These are phyloP conservation scores for cat (Felis catus) DNA, from an alignment of 2,113 vertebrate species.

Conservation along the genomic window F.catus_Fca126_mat1.0 CM031411.1:113090001-113090500, in stretches of 20 bases:
- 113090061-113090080: not conserved
- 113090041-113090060: conserved; percentile 56
- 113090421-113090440: not conserved
- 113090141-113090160: conserved; percentile 44
- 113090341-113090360: not conserved
- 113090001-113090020: not conserved
- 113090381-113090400: not conserved
- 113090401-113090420: conserved; percentile 20
- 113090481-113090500: not conserved
- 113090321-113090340: conserved; percentile 36
- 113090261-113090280: not conserved
- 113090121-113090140: not conserved
- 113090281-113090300: not conserved
- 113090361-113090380: not conserved
- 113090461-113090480: conserved; percentile 33
- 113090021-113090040: not conserved
- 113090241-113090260: not conserved
- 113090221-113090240: not conserved
- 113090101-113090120: not conserved
- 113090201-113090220: not conserved
- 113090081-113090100: conserved; percentile 18
- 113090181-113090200: not conserved
- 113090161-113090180: not conserved
- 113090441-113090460: conserved; percentile 20
- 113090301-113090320: not conserved